A percentile compares a stretch with the other conserved stretches of the same genome.
Evolutionary conservation across 2,888 invertebrate genomes (phyloP).

Genomic region (Hirtodrosophila alboralis): DNA sequence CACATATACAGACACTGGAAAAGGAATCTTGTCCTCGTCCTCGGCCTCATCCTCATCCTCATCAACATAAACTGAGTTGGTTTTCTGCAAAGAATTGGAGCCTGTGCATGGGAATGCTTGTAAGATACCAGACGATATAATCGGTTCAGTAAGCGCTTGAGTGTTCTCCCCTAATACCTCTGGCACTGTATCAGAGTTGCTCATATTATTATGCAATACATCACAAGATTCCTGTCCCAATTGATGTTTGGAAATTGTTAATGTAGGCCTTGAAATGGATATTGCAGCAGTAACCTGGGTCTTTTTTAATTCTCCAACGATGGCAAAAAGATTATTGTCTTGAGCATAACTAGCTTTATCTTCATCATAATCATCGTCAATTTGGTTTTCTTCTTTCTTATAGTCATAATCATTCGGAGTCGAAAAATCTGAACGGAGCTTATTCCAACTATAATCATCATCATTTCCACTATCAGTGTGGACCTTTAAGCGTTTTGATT

Average conservation of each 20-base stretch:
- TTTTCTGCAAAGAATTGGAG: neutral
- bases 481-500: neutral
- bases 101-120: neutral
- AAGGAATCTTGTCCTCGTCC: constrained; percentile 3
- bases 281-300: neutral
- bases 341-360: neutral
- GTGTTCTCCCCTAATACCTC: constrained; percentile 19
- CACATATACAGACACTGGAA: neutral
- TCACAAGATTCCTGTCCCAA: constrained; percentile 2
- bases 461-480: neutral
- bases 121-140: neutral
- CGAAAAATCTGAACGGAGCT: neutral
- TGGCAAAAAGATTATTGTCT: constrained; percentile 47
- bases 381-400: neutral
- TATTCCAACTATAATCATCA: constrained; percentile 1
- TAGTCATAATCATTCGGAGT: neutral
- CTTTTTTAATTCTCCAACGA: constrained; percentile 57
- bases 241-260: neutral
- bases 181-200: constrained; percentile 11
- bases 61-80: neutral
- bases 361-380: constrained; percentile 3
- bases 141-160: neutral
- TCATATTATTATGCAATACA: neutral
- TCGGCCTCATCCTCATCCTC: constrained; percentile 43
- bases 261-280: neutral